phyloP scores from a whole-genome alignment of 37 sponge, comb jelly and placozoan genomes.

The Lycopodina hypogea region DNA sequence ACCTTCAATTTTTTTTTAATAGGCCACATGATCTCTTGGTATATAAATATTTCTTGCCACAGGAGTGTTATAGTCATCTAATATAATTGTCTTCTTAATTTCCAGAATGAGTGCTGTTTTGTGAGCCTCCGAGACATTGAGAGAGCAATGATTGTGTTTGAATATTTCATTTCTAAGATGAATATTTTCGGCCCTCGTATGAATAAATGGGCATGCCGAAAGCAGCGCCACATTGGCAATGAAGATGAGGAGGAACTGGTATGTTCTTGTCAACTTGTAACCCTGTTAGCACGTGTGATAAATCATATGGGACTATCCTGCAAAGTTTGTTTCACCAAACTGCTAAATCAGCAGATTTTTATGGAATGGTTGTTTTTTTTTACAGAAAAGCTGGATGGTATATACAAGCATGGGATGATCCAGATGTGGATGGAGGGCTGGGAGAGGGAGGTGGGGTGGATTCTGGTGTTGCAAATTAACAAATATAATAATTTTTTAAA shows the following conservation, averaged over 20 bases:
- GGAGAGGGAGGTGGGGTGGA: too few relatives aligned
- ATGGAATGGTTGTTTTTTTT: not conserved
- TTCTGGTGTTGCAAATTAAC: too few relatives aligned
- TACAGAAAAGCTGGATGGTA: too few relatives aligned
- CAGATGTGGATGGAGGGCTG: too few relatives aligned
- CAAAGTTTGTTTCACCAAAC: too few relatives aligned
- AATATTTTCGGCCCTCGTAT: conserved; percentile 20
- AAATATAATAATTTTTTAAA: too few relatives aligned
- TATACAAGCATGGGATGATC: too few relatives aligned
- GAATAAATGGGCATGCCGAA: conserved; percentile 14
- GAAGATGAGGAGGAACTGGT: conserved; percentile 7
- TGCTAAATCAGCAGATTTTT: too few relatives aligned
- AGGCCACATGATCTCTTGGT: not conserved
- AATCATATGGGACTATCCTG: too few relatives aligned
- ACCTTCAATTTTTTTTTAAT: not conserved
- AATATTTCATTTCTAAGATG: conserved; percentile 48
- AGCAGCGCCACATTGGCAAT: not conserved
- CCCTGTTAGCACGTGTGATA: too few relatives aligned
- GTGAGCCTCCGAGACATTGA: conserved; percentile 88
- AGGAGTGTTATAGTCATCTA: too few relatives aligned
- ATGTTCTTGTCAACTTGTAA: not conserved
- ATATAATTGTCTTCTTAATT: too few relatives aligned
- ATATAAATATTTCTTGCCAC: not conserved
- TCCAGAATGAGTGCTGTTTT: conserved; percentile 89
- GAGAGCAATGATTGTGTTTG: conserved; percentile 80